Conservation (phyloP, 2,797 vertebrate species). For the Halcyon leucocephala region DNA sequence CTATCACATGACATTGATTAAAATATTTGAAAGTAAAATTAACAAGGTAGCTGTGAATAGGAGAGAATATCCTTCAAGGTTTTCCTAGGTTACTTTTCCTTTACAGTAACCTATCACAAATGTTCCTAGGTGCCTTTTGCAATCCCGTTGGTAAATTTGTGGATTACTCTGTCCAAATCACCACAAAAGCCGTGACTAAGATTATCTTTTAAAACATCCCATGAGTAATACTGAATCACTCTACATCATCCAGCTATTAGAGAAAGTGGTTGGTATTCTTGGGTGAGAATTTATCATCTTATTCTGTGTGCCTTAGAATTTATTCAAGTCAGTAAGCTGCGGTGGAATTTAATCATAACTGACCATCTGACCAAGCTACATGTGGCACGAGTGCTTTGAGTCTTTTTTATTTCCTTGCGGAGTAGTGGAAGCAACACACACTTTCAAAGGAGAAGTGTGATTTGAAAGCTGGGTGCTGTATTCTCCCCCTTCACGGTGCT, state of each 20-base stretch:
- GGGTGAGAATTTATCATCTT: not conserved
- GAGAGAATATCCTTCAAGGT: not conserved
- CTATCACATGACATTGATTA: not conserved
- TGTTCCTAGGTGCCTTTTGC: not conserved
- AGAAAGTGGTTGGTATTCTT: constrained; percentile 4
- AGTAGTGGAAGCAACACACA: not conserved
- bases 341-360: constrained; percentile 18
- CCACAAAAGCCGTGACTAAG: not conserved
- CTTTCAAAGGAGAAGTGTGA: not conserved
- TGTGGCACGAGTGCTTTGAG: not conserved
- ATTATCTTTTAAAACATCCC: not conserved
- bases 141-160: not conserved
- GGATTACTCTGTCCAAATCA: not conserved
- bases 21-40: constrained; percentile 4
- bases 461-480: not conserved
- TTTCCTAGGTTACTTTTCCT: not conserved
- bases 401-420: not conserved
- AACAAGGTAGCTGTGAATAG: not conserved
- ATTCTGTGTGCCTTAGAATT: not conserved
- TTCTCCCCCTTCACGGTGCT: constrained; percentile 40
- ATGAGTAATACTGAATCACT: not conserved
- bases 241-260: not conserved
- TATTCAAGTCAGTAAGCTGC: constrained; percentile 18
- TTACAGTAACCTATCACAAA: not conserved
- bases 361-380: not conserved